These are phyloP conservation scores for Copidosoma aretas DNA, from an alignment of 2,888 invertebrate genomes.

Conservation along the genomic window DNA sequence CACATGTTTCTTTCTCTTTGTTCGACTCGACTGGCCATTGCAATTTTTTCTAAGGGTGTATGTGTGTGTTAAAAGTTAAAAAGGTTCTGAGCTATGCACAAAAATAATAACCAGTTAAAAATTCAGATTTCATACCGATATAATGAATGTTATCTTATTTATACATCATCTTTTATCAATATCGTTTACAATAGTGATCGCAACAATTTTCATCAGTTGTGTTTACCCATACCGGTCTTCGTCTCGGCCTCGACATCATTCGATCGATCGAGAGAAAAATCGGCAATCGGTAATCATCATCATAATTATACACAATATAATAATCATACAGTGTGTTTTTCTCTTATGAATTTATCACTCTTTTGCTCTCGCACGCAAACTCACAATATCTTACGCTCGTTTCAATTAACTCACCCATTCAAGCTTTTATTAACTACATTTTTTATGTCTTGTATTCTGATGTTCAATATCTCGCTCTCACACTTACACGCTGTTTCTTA, in stretches of 20 bases:
- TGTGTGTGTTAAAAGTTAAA: slow-evolving; percentile 29
- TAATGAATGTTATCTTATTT: slow-evolving; percentile 61
- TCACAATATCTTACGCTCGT: slow-evolving; percentile 37
- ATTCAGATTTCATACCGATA: slow-evolving; percentile 61
- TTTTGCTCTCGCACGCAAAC: slow-evolving; percentile 43
- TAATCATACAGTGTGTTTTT: slow-evolving; percentile 56
- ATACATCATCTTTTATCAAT: slow-evolving; percentile 57
- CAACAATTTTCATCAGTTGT: slow-evolving; percentile 48
- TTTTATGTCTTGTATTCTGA: slow-evolving; percentile 17
- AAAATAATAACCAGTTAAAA: slow-evolving; percentile 56
- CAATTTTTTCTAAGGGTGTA: slow-evolving; percentile 18
- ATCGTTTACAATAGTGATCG: slow-evolving; percentile 52
- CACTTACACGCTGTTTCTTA: slow-evolving; percentile 5
- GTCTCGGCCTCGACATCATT: slow-evolving; percentile 35
- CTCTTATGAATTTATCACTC: slow-evolving; percentile 38
- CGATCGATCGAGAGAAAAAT: slow-evolving; percentile 35
- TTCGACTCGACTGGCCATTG: slow-evolving; percentile 27
- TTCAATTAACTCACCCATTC: slow-evolving; percentile 24
- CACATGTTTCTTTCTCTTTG: slow-evolving; percentile 1
- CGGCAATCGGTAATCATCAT: slow-evolving; percentile 38
- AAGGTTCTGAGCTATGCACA: slow-evolving; percentile 51
- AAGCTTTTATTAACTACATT: slow-evolving; percentile 28
- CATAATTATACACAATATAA: slow-evolving; percentile 52
- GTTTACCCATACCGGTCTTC: slow-evolving; percentile 44
- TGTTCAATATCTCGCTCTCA: slow-evolving; percentile 21